A percentile compares a stretch with the other conserved stretches of the same genome.
These are phyloP conservation scores for Agrypnus murinus DNA, from an alignment of 2,888 invertebrate genomes.

Conservation along the genomic window DNA sequence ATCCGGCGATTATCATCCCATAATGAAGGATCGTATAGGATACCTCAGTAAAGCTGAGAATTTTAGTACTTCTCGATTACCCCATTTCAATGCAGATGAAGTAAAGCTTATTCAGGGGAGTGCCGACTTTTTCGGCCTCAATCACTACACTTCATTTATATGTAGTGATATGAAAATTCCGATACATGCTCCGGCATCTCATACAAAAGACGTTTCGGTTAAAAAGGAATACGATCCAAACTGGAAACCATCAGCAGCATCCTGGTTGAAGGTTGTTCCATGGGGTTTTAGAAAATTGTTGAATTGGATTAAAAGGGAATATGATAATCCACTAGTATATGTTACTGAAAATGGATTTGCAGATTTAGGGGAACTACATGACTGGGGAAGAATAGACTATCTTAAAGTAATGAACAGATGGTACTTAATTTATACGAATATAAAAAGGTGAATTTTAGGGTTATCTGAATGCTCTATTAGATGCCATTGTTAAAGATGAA, in stretches of 20 bases:
- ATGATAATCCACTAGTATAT: slow-evolving; percentile 71
- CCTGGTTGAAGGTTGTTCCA: slow-evolving; percentile 71
- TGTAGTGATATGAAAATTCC: slow-evolving; percentile 67
- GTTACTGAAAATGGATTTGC: slow-evolving; percentile 76
- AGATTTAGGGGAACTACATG: slow-evolving; percentile 71
- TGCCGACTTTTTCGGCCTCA: slow-evolving; percentile 81
- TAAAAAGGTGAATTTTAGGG: slow-evolving; percentile 55
- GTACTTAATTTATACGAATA: slow-evolving; percentile 60
- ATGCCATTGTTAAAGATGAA: slow-evolving; percentile 74
- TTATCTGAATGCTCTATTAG: slow-evolving; percentile 72
- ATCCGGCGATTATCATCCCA: slow-evolving; percentile 72
- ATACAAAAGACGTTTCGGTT: slow-evolving; percentile 70
- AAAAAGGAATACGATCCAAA: slow-evolving; percentile 68
- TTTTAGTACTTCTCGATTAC: slow-evolving; percentile 76
- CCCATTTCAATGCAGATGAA: slow-evolving; percentile 75
- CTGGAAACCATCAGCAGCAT: slow-evolving; percentile 73
- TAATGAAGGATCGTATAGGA: slow-evolving; percentile 72
- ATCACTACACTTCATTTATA: slow-evolving; percentile 77
- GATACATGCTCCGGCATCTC: slow-evolving; percentile 70
- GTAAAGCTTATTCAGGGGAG: slow-evolving; percentile 75
- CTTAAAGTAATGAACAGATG: slow-evolving; percentile 70
- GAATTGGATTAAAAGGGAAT: slow-evolving; percentile 60
- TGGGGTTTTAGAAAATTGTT: slow-evolving; percentile 70
- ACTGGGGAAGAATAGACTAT: slow-evolving; percentile 72
- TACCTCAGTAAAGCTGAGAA: slow-evolving; percentile 73